Base-by-base conservation (phyloP, 2,888 invertebrate species). In the Ochropleura plecta region DNA sequence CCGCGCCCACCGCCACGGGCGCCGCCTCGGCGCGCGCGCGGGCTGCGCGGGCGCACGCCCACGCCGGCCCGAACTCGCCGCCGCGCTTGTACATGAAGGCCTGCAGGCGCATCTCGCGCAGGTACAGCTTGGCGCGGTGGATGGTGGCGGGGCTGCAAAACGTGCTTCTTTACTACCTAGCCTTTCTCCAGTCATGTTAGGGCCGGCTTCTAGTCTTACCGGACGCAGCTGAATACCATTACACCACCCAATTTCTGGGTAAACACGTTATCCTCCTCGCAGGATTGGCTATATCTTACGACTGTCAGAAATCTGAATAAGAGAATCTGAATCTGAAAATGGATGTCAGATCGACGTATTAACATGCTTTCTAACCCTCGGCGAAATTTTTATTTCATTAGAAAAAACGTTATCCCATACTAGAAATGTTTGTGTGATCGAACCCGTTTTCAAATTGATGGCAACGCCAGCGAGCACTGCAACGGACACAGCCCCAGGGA, bases 21-120 rank as follows among this genome's bases (percentile, higher is more conserved):
- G 99, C 98, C 0, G 98, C 98, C 92, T 99, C 99, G 88, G 98
- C 98, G 16, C 98, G 97, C 0, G 94, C 90, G 0, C 95, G 88
- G 2, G 94, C 91, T 0, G 93, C 92, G 64, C 94, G 94, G 0
- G 95, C 97, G 90, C 98, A 98, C 80, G 97, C 97, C 95, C 98
- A 97, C 1, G 97, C 97, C 0, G 97, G 97, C 0, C 98, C 98
- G 90, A 98, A 97, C 80, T 97, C 97, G 0, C 97, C 97, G 60
- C 97, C 97, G 63, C 97, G 98, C 91, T 98, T 98, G 94, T 98
- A 98, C 97, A 98, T 98, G 94, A 99, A 99, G 44, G 99, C 98
- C 91, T 99, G 99, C 75, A 99, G 97, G 77, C 98, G 97, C 95
- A 98, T 96, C 83, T 97, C 97, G 44, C 97, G 97, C 18, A 98